Percentiles rank a stretch among this genome's conserved stretches.
These are phyloP conservation scores for Melanotus villosus DNA, from an alignment of 2,888 invertebrate species.

Conservation along the genomic window DNA sequence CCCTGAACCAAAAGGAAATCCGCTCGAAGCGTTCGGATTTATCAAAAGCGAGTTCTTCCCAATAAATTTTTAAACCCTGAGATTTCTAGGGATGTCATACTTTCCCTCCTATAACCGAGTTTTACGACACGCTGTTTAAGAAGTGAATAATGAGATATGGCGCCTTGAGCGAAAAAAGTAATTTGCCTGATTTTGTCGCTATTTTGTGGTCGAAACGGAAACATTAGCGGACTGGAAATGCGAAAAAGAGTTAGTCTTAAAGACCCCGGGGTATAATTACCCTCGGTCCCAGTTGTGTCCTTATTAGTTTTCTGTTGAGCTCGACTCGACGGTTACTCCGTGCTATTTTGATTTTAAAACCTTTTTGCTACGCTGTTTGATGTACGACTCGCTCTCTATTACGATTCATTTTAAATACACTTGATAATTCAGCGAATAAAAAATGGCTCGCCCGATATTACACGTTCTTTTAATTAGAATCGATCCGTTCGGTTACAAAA, in stretches of 20 bases:
- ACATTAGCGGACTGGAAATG: constrained; percentile 41
- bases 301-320: constrained; percentile 38
- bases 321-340: constrained; percentile 6
- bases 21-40: neutral
- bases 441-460: too few relatives aligned
- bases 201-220: constrained; percentile 42
- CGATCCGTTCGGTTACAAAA: too few relatives aligned
- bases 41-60: constrained; percentile 2
- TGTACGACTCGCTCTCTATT: too few relatives aligned
- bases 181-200: constrained; percentile 45
- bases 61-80: constrained; percentile 16
- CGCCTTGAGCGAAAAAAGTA: constrained; percentile 41
- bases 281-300: constrained; percentile 32
- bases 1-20: neutral
- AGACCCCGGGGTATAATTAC: constrained; percentile 40
- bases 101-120: constrained; percentile 9
- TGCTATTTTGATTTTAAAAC: constrained; percentile 27
- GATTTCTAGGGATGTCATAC: constrained; percentile 10
- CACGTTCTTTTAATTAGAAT: too few relatives aligned
- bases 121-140: constrained; percentile 35
- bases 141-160: constrained; percentile 41
- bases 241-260: constrained; percentile 42
- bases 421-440: too few relatives aligned
- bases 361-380: constrained; percentile 14
- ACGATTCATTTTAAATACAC: too few relatives aligned